These are phyloP conservation scores for Panzeria rudis DNA, from an alignment of 2,888 invertebrate species.

Conservation along the genomic window DNA sequence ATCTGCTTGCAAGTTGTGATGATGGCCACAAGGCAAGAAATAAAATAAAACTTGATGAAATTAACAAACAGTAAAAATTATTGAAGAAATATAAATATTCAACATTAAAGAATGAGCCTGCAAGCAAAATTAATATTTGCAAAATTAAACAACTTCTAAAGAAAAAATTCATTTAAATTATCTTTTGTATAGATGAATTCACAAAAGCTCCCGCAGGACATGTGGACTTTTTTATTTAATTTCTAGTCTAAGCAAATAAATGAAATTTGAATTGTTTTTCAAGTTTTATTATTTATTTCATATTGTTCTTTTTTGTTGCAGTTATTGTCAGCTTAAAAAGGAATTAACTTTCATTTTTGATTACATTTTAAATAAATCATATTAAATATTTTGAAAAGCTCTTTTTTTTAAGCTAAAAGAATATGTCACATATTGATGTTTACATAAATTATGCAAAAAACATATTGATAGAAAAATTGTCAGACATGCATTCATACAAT, in stretches of 20 bases:
- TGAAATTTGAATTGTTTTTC: neutral
- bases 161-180: slow-evolving; percentile 43
- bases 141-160: slow-evolving; percentile 32
- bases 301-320: neutral
- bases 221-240: neutral
- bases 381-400: neutral
- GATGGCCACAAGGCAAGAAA: slow-evolving; percentile 32
- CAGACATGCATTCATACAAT: neutral
- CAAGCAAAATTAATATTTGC: slow-evolving; percentile 47
- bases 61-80: slow-evolving; percentile 36
- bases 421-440: neutral
- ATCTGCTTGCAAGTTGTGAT: slow-evolving; percentile 19
- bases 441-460: neutral
- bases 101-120: slow-evolving; percentile 29
- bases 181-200: slow-evolving; percentile 45
- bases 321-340: neutral
- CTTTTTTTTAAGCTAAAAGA: neutral
- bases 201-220: slow-evolving; percentile 27
- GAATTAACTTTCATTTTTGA: neutral
- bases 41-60: slow-evolving; percentile 38
- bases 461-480: neutral
- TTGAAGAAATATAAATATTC: slow-evolving; percentile 10
- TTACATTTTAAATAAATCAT: neutral
- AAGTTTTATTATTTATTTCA: neutral
- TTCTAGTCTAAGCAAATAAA: slow-evolving; percentile 12